Base-by-base conservation (phyloP, 2,113 vertebrate genomes). In the Clinocottus analis region DNA sequence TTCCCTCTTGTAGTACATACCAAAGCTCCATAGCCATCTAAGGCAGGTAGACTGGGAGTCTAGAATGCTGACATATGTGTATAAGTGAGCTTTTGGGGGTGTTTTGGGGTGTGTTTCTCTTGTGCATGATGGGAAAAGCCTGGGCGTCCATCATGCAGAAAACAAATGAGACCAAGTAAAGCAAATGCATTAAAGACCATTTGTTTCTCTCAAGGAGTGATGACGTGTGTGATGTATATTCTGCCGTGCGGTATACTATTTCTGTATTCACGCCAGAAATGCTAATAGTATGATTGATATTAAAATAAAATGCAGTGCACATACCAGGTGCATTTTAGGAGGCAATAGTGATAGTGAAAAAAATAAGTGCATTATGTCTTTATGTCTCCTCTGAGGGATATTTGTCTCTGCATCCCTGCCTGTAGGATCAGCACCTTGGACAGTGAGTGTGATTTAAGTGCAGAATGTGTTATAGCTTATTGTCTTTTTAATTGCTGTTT, bases 361-460 rank as follows among this genome's bases (percentile, higher is more conserved):
- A 65, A 45, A 47, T 16, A 13, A 51, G 29, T 35, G 6, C 1
- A 39, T 31, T 25, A 19, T 61, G 41, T 72, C 43, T 41, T 64
- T 5, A 35, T 14, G 31, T 58, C 17, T 56, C 37, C 33, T 3
- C 43, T 41, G 43, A 41, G 1, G 0, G 5, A 60, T 29, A 21
- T 59, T 58, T 47, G 7, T 41, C n/a, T 27, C 55, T 61, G 27
- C 25, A 16, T 25, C 53, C 4, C 65, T 19, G 49, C 3, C 35
- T 8, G 14, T 43, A 2, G 21, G 39, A 68, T 82, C 85, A 86
- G 76, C 73, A 86, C 81, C 76, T 65, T 80, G 79, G 80, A 87
- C 58, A 85, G 83, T 2, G 43, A 53, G 4, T 21, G 63, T 51
- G 75, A 39, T 41, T 37, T 17, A 17, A 4, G 55, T 61, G 5